Evolutionary conservation across 2,888 invertebrate species (phyloP).

Genomic region (Metacarcinus magister): DNA sequence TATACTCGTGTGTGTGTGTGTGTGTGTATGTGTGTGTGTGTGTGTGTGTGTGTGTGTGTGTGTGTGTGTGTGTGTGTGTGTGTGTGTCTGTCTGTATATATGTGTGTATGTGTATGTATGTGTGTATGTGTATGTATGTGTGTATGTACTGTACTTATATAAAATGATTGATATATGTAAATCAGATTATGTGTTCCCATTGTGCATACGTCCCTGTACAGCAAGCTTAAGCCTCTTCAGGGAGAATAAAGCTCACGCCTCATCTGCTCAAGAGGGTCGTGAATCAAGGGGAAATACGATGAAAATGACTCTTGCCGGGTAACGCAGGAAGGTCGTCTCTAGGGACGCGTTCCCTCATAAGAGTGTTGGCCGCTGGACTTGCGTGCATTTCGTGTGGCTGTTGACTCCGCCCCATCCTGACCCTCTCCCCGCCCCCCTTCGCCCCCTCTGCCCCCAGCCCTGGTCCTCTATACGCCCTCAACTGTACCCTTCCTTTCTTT

Average conservation of each 20-base stretch:
- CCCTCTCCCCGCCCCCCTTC: background rate
- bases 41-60: too few species aligned
- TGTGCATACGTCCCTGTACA: slow-evolving; percentile 54
- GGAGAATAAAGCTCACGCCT: background rate
- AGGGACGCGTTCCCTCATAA: background rate
- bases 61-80: too few species aligned
- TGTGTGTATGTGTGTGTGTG: too few species aligned
- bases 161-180: background rate
- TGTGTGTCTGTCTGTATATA: too few species aligned
- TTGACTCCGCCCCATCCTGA: background rate
- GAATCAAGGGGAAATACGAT: background rate
- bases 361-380: slow-evolving; percentile 19
- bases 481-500: background rate
- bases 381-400: background rate
- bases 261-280: background rate
- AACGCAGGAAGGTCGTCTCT: background rate
- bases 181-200: slow-evolving; percentile 51
- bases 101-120: too few species aligned
- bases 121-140: too few species aligned
- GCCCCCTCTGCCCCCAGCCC: background rate
- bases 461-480: background rate
- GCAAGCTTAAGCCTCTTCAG: background rate
- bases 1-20: too few species aligned
- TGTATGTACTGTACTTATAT: too few species aligned
- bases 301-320: background rate